A percentile compares a stretch with the other conserved stretches of the same genome.
phyloP scores from a whole-genome alignment of 2,113 vertebrate genomes.

The Okapia johnstoni region DNA sequence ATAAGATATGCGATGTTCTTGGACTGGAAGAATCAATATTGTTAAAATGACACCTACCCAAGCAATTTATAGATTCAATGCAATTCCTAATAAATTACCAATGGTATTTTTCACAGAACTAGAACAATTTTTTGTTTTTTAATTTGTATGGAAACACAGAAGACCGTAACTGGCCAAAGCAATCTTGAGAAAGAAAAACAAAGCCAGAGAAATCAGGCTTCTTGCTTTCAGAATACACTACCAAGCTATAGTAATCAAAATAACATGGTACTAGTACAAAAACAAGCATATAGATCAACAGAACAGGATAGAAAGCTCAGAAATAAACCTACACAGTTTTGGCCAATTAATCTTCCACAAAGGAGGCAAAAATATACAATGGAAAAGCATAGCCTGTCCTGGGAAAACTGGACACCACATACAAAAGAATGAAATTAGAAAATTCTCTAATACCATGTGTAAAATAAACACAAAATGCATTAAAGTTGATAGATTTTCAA shows the following conservation, averaged over 20 bases:
- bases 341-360: not conserved
- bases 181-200: not conserved
- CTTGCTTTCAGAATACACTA: not conserved
- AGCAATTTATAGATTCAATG: not conserved
- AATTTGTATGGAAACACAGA: not conserved
- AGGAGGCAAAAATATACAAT: not conserved
- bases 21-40: not conserved
- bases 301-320: not conserved
- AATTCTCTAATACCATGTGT: not conserved
- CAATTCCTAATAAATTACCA: not conserved
- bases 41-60: not conserved
- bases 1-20: rapidly evolving
- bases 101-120: not conserved
- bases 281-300: not conserved
- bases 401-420: not conserved
- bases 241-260: not conserved
- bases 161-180: not conserved
- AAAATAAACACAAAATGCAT: not conserved
- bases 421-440: not conserved
- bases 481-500: not conserved
- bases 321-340: not conserved
- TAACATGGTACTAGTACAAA: not conserved
- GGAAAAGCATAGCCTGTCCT: not conserved
- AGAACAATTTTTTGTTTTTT: not conserved
- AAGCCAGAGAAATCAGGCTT: not conserved